Evolutionary conservation across 2,797 vertebrate genomes (phyloP).

Genomic region (Limnodromus scolopaceus): DNA sequence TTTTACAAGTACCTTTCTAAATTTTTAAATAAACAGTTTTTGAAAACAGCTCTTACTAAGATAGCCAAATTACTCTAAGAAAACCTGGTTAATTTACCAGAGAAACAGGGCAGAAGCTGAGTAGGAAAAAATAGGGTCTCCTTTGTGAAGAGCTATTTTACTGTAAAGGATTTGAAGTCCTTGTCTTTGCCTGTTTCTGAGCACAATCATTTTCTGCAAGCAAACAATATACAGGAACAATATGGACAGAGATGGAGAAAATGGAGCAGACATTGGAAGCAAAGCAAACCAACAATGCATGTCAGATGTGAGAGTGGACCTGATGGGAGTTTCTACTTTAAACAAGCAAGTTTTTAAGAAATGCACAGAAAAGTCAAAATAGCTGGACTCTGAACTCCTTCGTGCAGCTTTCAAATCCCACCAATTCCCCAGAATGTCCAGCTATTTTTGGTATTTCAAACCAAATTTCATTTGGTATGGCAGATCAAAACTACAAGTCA

Average conservation of each 20-base stretch:
- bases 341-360: background rate
- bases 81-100: background rate
- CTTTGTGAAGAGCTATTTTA: background rate
- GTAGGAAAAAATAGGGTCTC: background rate
- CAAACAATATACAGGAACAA: background rate
- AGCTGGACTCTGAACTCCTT: background rate
- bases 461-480: no score
- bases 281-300: background rate
- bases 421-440: background rate
- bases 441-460: no score
- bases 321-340: background rate
- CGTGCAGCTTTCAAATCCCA: background rate
- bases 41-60: background rate
- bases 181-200: background rate
- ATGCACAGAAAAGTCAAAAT: background rate
- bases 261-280: background rate
- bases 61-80: background rate
- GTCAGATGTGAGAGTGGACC: background rate
- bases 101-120: background rate
- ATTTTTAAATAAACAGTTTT: background rate
- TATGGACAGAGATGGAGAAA: background rate
- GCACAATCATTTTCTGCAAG: background rate
- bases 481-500: background rate
- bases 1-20: background rate
- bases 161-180: background rate